These are phyloP conservation scores for Sebastes trivittatus DNA, from an alignment of 2,797 vertebrate species.

Conservation along the genomic window DNA sequence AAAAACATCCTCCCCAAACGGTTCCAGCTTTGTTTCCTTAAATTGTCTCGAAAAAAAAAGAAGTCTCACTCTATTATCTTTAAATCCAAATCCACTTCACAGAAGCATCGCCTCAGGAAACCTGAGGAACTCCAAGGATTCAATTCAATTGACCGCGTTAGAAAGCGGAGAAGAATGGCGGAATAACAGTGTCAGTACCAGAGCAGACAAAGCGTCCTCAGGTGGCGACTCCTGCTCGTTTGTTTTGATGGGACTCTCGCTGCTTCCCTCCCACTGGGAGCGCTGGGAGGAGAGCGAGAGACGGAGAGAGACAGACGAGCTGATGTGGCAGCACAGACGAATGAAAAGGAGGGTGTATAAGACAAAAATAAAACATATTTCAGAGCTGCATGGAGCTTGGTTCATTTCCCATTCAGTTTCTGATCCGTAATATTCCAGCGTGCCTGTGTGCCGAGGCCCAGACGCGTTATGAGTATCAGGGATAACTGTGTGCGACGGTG, in stretches of 20 bases:
- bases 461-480: conserved; percentile 67
- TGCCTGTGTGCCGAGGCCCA: conserved; percentile 50
- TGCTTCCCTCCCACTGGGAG: conserved; percentile 30
- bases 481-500: conserved; percentile 67
- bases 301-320: conserved; percentile 23
- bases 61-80: conserved; percentile 34
- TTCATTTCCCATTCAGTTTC: conserved; percentile 74
- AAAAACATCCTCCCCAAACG: conserved; percentile 23
- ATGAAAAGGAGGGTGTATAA: conserved; percentile 43
- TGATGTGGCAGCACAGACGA: conserved; percentile 38
- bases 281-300: conserved; percentile 8
- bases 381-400: conserved; percentile 41
- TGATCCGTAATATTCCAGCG: conserved; percentile 71
- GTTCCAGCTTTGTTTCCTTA: conserved; percentile 36
- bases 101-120: conserved; percentile 45
- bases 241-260: conserved; percentile 47
- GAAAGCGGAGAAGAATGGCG: conserved; percentile 40
- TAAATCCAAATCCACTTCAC: conserved; percentile 43
- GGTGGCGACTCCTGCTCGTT: conserved; percentile 35
- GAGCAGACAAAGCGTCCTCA: conserved; percentile 43
- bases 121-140: conserved; percentile 24
- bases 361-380: conserved; percentile 59
- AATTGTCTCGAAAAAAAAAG: conserved; percentile 26
- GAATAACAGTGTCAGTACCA: conserved; percentile 30
- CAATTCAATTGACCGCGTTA: conserved; percentile 39